These are phyloP conservation scores for Lasioglossum morio DNA, from an alignment of 2,888 invertebrate genomes.

Conservation along the genomic window DNA sequence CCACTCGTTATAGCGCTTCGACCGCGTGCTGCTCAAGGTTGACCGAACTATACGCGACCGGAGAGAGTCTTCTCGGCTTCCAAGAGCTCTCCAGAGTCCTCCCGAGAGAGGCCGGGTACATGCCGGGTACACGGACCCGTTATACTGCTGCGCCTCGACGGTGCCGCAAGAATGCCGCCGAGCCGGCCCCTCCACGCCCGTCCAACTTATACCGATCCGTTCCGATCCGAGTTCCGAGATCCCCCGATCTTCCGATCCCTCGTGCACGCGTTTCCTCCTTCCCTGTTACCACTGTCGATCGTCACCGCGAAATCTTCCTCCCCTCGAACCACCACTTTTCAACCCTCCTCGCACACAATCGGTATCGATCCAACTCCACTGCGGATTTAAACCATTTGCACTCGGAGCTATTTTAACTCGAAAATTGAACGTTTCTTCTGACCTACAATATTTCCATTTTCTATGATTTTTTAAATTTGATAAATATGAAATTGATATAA, in stretches of 20 bases:
- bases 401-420: too few relatives aligned
- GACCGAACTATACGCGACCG: slow-evolving; percentile 25
- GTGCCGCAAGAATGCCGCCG: slow-evolving; percentile 77
- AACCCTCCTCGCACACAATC: background rate
- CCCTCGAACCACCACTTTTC: background rate
- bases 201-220: slow-evolving; percentile 62
- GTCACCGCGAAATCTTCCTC: background rate
- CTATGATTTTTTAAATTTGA: too few relatives aligned
- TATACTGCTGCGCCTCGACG: slow-evolving; percentile 68
- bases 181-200: slow-evolving; percentile 56
- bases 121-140: slow-evolving; percentile 74
- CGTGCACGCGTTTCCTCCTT: slow-evolving; percentile 55
- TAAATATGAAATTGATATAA: too few relatives aligned
- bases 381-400: too few relatives aligned
- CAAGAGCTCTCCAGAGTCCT: slow-evolving; percentile 53
- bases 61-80: slow-evolving; percentile 48
- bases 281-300: slow-evolving; percentile 37
- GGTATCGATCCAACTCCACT: background rate
- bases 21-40: slow-evolving; percentile 52
- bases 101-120: slow-evolving; percentile 53
- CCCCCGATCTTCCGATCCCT: slow-evolving; percentile 22
- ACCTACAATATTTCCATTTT: too few relatives aligned
- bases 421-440: too few relatives aligned
- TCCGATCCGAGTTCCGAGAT: slow-evolving; percentile 52
- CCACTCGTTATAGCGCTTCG: background rate